A percentile compares a stretch with the other conserved stretches of the same genome.
These are phyloP conservation scores for Galerucella pusilla DNA, from an alignment of 2,888 invertebrate species.

Conservation along the genomic window DNA sequence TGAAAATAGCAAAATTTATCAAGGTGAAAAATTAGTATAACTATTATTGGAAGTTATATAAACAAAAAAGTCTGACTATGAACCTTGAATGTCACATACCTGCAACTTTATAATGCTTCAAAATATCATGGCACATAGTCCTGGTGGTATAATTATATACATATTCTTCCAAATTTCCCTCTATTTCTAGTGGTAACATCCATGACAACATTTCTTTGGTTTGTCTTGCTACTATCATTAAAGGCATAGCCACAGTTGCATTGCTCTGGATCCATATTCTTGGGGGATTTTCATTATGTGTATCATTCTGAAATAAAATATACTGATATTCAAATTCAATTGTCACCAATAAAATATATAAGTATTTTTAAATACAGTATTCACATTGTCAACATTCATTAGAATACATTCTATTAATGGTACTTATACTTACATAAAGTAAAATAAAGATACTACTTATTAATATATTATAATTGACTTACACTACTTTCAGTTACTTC, in stretches of 20 bases:
- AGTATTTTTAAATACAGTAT: too few relatives aligned
- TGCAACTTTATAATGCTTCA: conserved; percentile 39
- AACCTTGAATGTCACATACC: conserved; percentile 23
- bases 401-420: too few relatives aligned
- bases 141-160: conserved; percentile 69
- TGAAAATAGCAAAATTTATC: too few relatives aligned
- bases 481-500: conserved; percentile 17
- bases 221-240: conserved; percentile 81
- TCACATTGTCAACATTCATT: too few relatives aligned
- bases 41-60: background rate
- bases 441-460: too few relatives aligned
- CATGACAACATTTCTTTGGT: conserved; percentile 82
- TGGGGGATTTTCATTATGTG: conserved; percentile 43
- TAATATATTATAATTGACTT: background rate
- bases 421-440: too few relatives aligned
- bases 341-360: too few relatives aligned
- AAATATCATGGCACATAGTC: conserved; percentile 72
- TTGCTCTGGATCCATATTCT: conserved; percentile 50
- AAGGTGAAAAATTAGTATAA: background rate
- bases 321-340: too few relatives aligned
- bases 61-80: background rate
- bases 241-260: conserved; percentile 63
- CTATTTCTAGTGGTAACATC: conserved; percentile 79
- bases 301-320: background rate
- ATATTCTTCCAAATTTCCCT: conserved; percentile 62